Evolutionary conservation across 2,888 invertebrate species (phyloP), one percentile per base, ranked within the genome.

Genomic region (Diarsia mendica): DNA sequence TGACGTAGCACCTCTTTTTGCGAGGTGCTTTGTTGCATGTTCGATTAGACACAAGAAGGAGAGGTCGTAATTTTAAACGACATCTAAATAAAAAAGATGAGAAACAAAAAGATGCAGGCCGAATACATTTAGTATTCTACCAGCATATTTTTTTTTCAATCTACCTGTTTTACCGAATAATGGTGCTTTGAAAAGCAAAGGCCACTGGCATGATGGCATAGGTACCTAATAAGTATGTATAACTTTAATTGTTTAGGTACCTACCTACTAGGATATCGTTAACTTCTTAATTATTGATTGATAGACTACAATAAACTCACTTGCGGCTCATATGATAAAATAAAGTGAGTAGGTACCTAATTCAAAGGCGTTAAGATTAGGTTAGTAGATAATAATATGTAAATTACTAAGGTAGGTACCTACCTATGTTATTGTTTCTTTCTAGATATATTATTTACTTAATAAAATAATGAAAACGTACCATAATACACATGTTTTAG

Each of bases 211-310:
- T 6, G 8, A 23, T 20, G 3, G 15, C 10, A 23, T 48, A 39
- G 8, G 39, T 39, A 55, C 8, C 23, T 55, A 48, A 18, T 48
- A 44, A 11, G 48, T 66, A 33, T 15, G n/a, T 20, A 53, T 51
- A n/a, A 51, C 66, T 58, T 15, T 28, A 58, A 28, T 28, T 58
- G 33, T 4, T 10, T 60, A 18, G 18, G 3, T 49, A 51, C 3
- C 15, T 49, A 51, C 3, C 15, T n/a, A 39, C 33, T 10, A 18
- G 23, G 48, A 44, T 33, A 2, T 55, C 28, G 15, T 49, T 63
- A 79, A 44, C 39, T 65, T 48, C 51, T 11, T n/a, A 51, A 23
- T n/a, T n/a, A 28, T 66, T 66, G 65, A 49, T 61, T 63, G 39
- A 8, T n/a, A 61, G 44, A 48, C 39, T 18, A 33, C 23, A 77